Conservation (phyloP, 2,888 invertebrate genomes). For the Apotomis betuletana region DNA sequence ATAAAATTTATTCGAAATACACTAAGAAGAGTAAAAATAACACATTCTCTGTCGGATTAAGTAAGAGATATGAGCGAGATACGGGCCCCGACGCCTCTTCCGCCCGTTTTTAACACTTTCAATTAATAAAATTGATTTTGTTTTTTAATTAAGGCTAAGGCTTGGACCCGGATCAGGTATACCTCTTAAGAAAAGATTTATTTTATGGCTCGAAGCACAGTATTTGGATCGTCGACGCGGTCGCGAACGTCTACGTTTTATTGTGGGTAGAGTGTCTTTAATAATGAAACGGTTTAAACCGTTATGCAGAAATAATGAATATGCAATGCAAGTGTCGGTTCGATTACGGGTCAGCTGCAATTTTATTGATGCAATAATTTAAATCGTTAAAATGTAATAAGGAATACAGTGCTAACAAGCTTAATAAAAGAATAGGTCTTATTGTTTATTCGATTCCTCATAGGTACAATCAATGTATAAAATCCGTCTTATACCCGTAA, state of each 20-base stretch:
- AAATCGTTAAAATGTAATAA: neutral
- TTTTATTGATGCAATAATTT: conserved; percentile 20
- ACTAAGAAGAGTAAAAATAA: conserved; percentile 82
- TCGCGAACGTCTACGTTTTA: conserved; percentile 66
- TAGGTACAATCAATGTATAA: no score
- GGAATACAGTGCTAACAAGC: no score
- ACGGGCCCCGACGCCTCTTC: conserved; percentile 75
- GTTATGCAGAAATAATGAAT: conserved; percentile 34
- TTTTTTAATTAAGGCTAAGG: conserved; percentile 82
- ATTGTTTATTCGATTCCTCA: no score
- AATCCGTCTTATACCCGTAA: no score
- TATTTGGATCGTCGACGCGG: conserved; percentile 63
- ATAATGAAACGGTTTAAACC: conserved; percentile 43
- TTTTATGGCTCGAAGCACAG: conserved; percentile 80
- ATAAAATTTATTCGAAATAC: conserved; percentile 84
- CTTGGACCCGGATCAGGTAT: conserved; percentile 72
- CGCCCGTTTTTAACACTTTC: conserved; percentile 83
- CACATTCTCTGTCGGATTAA: conserved; percentile 83
- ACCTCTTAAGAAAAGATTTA: conserved; percentile 79
- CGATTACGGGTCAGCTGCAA: conserved; percentile 30
- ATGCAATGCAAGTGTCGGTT: conserved; percentile 21
- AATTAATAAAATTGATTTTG: conserved; percentile 84
- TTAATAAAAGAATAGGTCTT: no score
- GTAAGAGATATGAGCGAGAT: conserved; percentile 81
- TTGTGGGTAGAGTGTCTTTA: conserved; percentile 67